A percentile compares a stretch with the other conserved stretches of the same genome.
Conservation (phyloP, 2,113 vertebrate genomes). For the Centropus bengalensis region DNA sequence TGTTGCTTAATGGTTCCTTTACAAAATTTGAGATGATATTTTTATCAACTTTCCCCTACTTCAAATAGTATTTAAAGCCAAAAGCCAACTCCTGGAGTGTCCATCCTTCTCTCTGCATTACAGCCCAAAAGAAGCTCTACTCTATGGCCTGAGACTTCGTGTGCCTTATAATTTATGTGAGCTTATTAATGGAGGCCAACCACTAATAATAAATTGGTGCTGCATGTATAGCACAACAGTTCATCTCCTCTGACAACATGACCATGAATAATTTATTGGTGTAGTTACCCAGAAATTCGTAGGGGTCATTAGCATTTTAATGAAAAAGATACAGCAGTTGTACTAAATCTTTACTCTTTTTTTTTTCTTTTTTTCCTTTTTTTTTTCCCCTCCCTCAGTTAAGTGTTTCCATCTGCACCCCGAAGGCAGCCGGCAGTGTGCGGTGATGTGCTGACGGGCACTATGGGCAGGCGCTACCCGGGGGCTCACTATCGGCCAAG, state of each 20-base stretch:
- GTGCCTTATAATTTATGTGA: conserved; percentile 38
- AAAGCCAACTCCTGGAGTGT: not conserved
- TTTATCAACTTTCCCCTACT: not conserved
- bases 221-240: conserved; percentile 12
- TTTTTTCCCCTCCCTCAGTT: conserved; percentile 39
- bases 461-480: conserved; percentile 81
- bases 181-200: conserved; percentile 39
- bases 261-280: conserved; percentile 75
- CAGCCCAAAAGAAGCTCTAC: not conserved
- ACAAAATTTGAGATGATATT: not conserved
- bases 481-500: conserved; percentile 75
- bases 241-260: conserved; percentile 30
- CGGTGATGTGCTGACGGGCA: conserved; percentile 76
- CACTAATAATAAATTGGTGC: conserved; percentile 42
- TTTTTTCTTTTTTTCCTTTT: not conserved
- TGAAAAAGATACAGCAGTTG: conserved; percentile 68
- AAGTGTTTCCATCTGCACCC: not conserved
- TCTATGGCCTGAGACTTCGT: not conserved
- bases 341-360: conserved; percentile 71
- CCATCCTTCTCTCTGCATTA: not conserved
- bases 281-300: conserved; percentile 68
- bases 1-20: not conserved
- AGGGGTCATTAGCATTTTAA: conserved; percentile 79
- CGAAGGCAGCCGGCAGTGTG: conserved; percentile 44
- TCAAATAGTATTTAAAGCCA: not conserved